Evolutionary conservation across 1,140 invertebrate genomes (phyloP).

Genomic region (Agrilus planipennis): DNA sequence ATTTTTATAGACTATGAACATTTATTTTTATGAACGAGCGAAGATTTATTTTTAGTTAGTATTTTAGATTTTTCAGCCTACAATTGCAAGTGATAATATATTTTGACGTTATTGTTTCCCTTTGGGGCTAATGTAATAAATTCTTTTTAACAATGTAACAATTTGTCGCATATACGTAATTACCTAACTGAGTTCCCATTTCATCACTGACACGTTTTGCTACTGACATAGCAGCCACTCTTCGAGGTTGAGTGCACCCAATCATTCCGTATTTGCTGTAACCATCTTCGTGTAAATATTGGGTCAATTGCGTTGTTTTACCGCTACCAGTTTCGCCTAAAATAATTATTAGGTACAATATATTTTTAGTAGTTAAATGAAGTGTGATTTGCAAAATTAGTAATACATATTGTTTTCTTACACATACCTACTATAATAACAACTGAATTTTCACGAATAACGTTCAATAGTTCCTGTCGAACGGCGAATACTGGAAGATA

Average conservation of each 20-base stretch:
- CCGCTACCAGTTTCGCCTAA: slow-evolving; percentile 96
- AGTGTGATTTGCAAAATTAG: too few relatives aligned
- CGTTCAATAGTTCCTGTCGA: slow-evolving; percentile 80
- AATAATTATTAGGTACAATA: slow-evolving; percentile 23
- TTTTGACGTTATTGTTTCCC: neutral
- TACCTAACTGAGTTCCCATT: slow-evolving; percentile 78
- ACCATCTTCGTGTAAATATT: slow-evolving; percentile 96
- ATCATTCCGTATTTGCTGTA: slow-evolving; percentile 90
- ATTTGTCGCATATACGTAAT: too few relatives aligned
- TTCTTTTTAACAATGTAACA: neutral
- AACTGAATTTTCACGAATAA: slow-evolving; percentile 91
- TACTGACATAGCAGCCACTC: slow-evolving; percentile 98
- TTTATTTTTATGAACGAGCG: too few relatives aligned
- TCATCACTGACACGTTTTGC: slow-evolving; percentile 98
- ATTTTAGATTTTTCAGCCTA: too few relatives aligned
- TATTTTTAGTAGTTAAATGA: neutral
- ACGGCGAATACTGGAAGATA: slow-evolving; percentile 95
- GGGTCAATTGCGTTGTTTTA: slow-evolving; percentile 98
- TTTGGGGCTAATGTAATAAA: neutral
- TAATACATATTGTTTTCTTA: too few relatives aligned
- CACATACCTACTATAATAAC: slow-evolving; percentile 82
- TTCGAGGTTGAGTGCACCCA: slow-evolving; percentile 86
- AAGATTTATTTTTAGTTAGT: too few relatives aligned
- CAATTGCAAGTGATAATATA: too few relatives aligned
- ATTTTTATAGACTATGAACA: too few relatives aligned